A percentile compares a stretch with the other conserved stretches of the same genome.
Conservation (phyloP, 37 sponge, comb jelly and placozoan genomes). For the Mnemiopsis leidyi region DNA sequence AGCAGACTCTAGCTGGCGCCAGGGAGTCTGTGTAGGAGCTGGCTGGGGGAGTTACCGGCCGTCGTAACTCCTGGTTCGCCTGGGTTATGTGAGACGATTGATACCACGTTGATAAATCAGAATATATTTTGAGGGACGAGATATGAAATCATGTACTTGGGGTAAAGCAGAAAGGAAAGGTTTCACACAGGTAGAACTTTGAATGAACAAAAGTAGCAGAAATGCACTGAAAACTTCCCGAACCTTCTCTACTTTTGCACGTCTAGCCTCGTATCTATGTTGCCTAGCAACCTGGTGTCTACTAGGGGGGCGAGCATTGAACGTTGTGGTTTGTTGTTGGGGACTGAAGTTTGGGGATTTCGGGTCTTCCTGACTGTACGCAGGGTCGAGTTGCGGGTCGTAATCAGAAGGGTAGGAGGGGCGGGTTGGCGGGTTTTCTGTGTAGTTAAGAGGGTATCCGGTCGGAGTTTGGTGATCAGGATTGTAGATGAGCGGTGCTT, state of each 20-base stretch:
- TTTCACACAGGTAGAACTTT: too few relatives aligned
- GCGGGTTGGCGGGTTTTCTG: neutral
- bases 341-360: neutral
- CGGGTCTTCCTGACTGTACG: neutral
- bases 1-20: neutral
- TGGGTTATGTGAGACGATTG: too few relatives aligned
- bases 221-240: too few relatives aligned
- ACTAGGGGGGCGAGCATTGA: neutral
- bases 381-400: neutral
- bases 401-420: neutral
- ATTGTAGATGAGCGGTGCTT: neutral
- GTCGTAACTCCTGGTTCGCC: constrained; percentile 11
- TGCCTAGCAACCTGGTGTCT: constrained; percentile 48
- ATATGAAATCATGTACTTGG: too few relatives aligned
- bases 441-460: neutral
- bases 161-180: too few relatives aligned
- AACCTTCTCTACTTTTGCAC: constrained; percentile 34
- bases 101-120: too few relatives aligned
- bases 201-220: too few relatives aligned
- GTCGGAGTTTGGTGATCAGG: neutral
- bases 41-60: neutral
- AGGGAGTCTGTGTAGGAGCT: neutral
- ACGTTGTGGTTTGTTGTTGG: neutral
- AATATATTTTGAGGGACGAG: too few relatives aligned
- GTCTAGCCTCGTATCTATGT: neutral